Percentiles rank a stretch among this genome's conserved stretches.
phyloP scores from a whole-genome alignment of 2,113 vertebrate genomes.

The Pangasianodon hypophthalmus region DNA sequence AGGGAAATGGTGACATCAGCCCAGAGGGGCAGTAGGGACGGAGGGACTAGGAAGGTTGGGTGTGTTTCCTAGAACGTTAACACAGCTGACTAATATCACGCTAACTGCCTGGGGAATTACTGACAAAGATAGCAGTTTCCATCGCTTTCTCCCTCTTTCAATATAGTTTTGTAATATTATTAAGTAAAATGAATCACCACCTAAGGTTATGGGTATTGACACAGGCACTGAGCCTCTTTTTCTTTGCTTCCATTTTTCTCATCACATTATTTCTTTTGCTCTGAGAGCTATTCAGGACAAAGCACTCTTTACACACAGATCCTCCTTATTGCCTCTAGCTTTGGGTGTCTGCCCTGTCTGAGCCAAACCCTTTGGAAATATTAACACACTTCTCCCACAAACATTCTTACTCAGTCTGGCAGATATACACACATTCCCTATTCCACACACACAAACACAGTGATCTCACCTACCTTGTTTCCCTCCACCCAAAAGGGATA shows the following conservation, averaged over 20 bases:
- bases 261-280: neutral
- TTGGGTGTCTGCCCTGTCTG: constrained; percentile 39
- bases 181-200: neutral
- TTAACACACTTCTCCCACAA: constrained; percentile 57
- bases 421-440: constrained; percentile 60
- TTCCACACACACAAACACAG: constrained; percentile 52
- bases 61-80: constrained; percentile 35
- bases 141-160: constrained; percentile 38
- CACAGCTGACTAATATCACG: constrained; percentile 70
- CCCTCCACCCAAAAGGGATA: constrained; percentile 60
- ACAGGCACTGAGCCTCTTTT: neutral
- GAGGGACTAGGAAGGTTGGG: constrained; percentile 10
- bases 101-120: constrained; percentile 38
- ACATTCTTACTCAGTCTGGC: constrained; percentile 47
- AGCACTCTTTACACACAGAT: constrained; percentile 3
- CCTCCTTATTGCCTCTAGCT: constrained; percentile 27
- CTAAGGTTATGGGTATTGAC: neutral
- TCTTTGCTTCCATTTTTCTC: constrained; percentile 56
- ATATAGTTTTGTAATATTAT: neutral
- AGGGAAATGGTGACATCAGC: constrained; percentile 39
- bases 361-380: constrained; percentile 34
- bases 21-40: neutral
- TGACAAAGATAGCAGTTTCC: constrained; percentile 11
- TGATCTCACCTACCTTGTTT: constrained; percentile 61
- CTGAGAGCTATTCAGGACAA: constrained; percentile 11